Evolutionary conservation across 1,140 invertebrate species (phyloP), one percentile per base, ranked within the genome.

Genomic region (Temnothorax curvispinosus): DNA sequence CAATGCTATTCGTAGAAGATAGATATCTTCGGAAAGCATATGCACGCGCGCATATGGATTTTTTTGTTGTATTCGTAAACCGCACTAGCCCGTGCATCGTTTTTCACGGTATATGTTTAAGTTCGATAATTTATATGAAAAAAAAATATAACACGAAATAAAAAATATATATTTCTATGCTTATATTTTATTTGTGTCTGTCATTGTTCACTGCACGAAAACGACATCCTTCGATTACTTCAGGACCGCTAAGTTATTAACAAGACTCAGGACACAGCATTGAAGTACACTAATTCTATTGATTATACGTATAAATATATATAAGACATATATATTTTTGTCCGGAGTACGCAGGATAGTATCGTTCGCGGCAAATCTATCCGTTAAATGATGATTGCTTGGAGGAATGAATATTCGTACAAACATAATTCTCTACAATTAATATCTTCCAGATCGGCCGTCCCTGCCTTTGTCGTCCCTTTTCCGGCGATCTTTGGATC

Each of bases 361-460:
- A 27, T 60, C 4, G n/a, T 38, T 60, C 13, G 13, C 6, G 1
- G 27, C 21, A 35, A 52, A 7, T 80, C 60, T 52, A 6, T 13
- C n/a, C 32, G 8, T 75, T 60, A n/a, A 81, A 74, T 74, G 21
- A 38, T 7, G 27, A 35, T 60, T 54, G 18, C 2, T 82, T n/a
- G 18, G 38, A 72, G 18, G 38, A 72, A 50, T 41, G 64, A 54
- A 72, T n/a, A 75, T 47, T 7, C 44, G 21, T 62, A 71, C 4
- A 54, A 56, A 81, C 27, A 21, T 32, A 78, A 85, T 89, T 74
- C 21, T 54, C 62, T 44, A 86, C 27, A 87, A 75, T 90, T 88
- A 96, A 85, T 96, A 96, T 91, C 95, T 91, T 85, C 95, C 95
- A 76, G 95, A 96, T 32, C 95, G 91, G 54, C 95, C 95, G 69